Percentiles rank a stretch among this genome's conserved stretches.
These are phyloP conservation scores for Drosophila miranda DNA, from an alignment of 1,140 invertebrate species.

Conservation along the genomic window DNA sequence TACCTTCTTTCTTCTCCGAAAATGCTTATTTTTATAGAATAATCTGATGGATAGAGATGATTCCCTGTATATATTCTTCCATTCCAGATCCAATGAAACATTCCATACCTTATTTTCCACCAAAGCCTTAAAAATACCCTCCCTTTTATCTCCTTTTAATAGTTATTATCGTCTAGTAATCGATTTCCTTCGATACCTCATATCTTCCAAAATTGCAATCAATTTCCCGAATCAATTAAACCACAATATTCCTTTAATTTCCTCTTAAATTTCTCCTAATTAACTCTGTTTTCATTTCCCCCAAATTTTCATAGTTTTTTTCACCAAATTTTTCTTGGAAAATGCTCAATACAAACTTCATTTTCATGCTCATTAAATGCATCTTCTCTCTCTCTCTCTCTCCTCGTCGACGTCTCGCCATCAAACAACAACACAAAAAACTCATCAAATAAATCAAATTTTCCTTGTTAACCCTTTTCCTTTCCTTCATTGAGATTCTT, in stretches of 20 bases:
- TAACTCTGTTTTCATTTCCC: constrained; percentile 26
- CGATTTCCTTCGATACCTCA: too few species aligned
- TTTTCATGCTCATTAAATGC: constrained; percentile 77
- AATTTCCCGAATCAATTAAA: not conserved
- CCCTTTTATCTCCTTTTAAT: too few species aligned
- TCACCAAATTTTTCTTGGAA: not conserved
- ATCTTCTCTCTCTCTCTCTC: constrained; percentile 21
- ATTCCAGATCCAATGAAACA: too few species aligned
- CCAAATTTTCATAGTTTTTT: constrained; percentile 13
- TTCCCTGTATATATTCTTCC: too few species aligned
- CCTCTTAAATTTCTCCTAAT: constrained; percentile 14
- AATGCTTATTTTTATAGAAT: too few species aligned
- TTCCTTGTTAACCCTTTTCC: constrained; percentile 67
- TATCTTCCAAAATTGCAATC: too few species aligned
- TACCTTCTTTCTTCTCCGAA: too few species aligned
- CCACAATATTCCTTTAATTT: constrained; percentile 6
- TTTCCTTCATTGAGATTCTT: constrained; percentile 65
- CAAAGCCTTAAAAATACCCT: too few species aligned
- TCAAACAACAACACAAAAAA: constrained; percentile 48
- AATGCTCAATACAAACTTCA: constrained; percentile 35
- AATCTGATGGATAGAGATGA: too few species aligned
- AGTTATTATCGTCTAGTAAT: too few species aligned
- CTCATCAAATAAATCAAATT: constrained; percentile 81
- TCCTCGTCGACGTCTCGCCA: not conserved
- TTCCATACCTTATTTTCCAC: too few species aligned